Evolutionary conservation across 2,797 vertebrate genomes (phyloP), one percentile per base, ranked within the genome.

Genomic region (Labroides dimidiatus): DNA sequence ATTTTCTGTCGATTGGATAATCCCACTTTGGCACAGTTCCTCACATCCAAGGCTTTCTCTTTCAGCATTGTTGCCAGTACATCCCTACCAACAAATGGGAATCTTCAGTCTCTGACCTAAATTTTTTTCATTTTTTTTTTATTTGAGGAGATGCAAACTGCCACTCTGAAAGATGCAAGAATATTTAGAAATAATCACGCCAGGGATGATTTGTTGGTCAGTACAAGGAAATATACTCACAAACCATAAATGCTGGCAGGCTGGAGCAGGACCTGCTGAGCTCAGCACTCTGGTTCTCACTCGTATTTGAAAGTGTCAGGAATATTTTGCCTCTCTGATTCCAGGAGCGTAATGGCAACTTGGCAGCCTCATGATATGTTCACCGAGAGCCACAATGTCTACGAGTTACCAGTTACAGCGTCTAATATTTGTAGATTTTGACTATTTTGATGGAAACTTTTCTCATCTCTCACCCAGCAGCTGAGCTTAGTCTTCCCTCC

Each of bases 231-330:
- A 85, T 82, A 79, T 85, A 78, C 78, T 87, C 80, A 69, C 77
- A 69, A 78, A 80, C 73, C 75, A 78, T 84, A 70, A 85, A 86
- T 56, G 84, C 72, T 83, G 71, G 80, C 87, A 86, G 84, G 63
- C 24, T 61, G 61, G 68, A 56, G 63, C 53, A 56, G 64, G 72
- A 64, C 76, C 62, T 85, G 84, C 90, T 89, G 66, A 85, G 78
- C 82, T 89, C 87, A 90, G 85, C 87, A 64, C 72, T 86, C 64
- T 53, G 17, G 57, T 77, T 87, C 80, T 86, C 63, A 65, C 65
- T 76, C 23, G 50, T 80, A 90, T 91, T 78, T 82, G 66, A 81
- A 86, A 81, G 84, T 87, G 87, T 89, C 87, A 81, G 74, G 83
- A 85, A 87, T 81, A 77, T 89, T 87, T 88, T 85, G 52, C 80